Conservation (phyloP, 2,113 vertebrate species). For the Indri indri region DNA sequence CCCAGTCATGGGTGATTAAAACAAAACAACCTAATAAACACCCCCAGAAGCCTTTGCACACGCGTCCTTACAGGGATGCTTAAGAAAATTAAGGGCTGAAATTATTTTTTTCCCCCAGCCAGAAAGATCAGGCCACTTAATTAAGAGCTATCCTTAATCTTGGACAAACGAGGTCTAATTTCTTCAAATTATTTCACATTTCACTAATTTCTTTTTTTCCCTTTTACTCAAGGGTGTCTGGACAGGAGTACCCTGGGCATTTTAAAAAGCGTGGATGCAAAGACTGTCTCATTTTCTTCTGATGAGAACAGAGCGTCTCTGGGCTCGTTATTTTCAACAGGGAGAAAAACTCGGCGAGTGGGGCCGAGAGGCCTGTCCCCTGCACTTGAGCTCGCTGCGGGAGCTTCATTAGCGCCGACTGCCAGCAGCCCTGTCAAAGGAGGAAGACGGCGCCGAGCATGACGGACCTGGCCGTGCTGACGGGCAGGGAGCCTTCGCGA, state of each 20-base stretch:
- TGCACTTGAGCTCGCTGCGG: not conserved
- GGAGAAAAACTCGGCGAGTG: not conserved
- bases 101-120: constrained; percentile 19
- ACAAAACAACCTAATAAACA: constrained; percentile 30
- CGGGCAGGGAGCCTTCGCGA: fast-evolving
- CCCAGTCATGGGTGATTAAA: constrained; percentile 34
- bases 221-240: constrained; percentile 13
- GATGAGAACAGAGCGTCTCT: not conserved
- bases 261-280: not conserved
- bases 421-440: not conserved
- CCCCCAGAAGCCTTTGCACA: constrained; percentile 35
- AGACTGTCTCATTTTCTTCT: not conserved
- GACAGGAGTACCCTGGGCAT: not conserved
- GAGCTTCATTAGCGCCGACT: not conserved
- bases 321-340: not conserved
- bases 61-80: not conserved
- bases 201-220: not conserved
- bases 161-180: constrained; percentile 61
- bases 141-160: constrained; percentile 59
- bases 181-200: constrained; percentile 51
- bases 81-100: constrained; percentile 43
- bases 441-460: not conserved
- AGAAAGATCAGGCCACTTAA: constrained; percentile 52
- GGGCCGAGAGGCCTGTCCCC: not conserved
- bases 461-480: not conserved